Evolutionary conservation across 2,113 vertebrate species (phyloP), one percentile per base, ranked within the genome.

Genomic region (Oceanodroma tethys): DNA sequence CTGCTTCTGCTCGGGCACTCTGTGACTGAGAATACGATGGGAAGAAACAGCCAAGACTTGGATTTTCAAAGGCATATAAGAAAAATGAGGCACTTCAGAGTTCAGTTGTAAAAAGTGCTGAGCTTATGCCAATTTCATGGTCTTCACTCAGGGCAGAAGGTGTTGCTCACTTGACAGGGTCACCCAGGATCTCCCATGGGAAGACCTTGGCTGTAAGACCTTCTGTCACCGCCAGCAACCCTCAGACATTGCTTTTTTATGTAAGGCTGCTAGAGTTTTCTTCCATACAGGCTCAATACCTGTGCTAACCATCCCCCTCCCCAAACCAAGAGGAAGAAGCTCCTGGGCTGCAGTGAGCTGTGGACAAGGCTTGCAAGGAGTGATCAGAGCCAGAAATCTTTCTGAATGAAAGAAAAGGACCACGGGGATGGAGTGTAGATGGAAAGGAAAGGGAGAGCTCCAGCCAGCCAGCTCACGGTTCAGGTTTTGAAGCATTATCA

Each of bases 231-330:
- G 4, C 18, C 8, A 73, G 29, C 42, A 88, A 48, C 7, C 1
- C 26, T 68, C 19, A 63, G 14, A 26, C 14, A 29, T 29, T 5
- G 3, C 3, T 34, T 62, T 62, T 56, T 73, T n/a, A 53, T 22
- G 47, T 45, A 42, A 30, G 66, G 9, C 4, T 94, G 20, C 11
- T 70, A 36, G 25, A 58, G 12, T 42, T 87, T 73, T 78, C 30
- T 76, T 83, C 50, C 18, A 48, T 25, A n/a, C 16, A 85, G n/a
- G 12, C 17, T 62, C 22, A 86, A 17, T 50, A 53, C 4, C 9
- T 42, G 50, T 68, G 40, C 25, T 42, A 17, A 75, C 42, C 0
- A 0, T 8, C 29, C 14, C 4, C 2, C 2, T 50, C 7, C 59
- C 15, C n/a, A 95, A 93, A 66, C 2, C 20, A 73, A 83, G 38